Conservation (phyloP, 2,888 invertebrate genomes). For the Protophormia terraenovae region DNA sequence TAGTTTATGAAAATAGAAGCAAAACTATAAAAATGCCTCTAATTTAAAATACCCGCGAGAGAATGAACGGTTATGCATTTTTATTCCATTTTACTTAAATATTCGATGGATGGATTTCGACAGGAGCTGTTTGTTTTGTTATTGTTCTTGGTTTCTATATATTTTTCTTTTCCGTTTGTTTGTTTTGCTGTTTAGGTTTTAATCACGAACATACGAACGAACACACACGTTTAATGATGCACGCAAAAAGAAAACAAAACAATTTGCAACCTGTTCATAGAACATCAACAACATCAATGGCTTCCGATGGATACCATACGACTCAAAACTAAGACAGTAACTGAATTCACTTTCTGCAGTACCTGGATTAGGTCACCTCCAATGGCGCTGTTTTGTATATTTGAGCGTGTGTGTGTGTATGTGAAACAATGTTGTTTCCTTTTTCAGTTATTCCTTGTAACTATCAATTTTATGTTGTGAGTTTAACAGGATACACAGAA, state of each 20-base stretch:
- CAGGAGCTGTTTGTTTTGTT: conserved; percentile 23
- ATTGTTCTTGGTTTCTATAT: too few species aligned
- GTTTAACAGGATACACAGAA: not conserved
- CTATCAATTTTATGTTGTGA: not conserved
- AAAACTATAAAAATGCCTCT: conserved; percentile 6
- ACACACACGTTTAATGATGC: conserved; percentile 45
- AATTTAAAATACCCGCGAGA: conserved; percentile 47
- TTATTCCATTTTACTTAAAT: conserved; percentile 8
- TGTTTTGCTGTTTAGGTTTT: conserved; percentile 5
- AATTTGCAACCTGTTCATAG: conserved; percentile 57
- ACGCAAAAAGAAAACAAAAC: conserved; percentile 62
- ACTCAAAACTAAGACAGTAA: conserved; percentile 78
- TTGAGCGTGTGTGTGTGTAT: conserved; percentile 30
- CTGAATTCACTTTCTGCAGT: conserved; percentile 77
- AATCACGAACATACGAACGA: conserved; percentile 15
- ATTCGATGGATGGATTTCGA: conserved; percentile 1
- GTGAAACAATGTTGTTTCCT: conserved; percentile 45
- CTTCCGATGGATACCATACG: conserved; percentile 72
- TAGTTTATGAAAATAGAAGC: conserved; percentile 35
- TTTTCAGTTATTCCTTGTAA: conserved; percentile 50
- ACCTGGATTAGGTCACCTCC: conserved; percentile 79
- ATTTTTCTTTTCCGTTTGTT: too few species aligned
- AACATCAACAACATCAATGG: conserved; percentile 53
- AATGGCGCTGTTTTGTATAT: conserved; percentile 51
- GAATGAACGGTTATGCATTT: conserved; percentile 15